phyloP scores from a whole-genome alignment of 2,113 vertebrate genomes.

The Laterallus jamaicensis region DNA sequence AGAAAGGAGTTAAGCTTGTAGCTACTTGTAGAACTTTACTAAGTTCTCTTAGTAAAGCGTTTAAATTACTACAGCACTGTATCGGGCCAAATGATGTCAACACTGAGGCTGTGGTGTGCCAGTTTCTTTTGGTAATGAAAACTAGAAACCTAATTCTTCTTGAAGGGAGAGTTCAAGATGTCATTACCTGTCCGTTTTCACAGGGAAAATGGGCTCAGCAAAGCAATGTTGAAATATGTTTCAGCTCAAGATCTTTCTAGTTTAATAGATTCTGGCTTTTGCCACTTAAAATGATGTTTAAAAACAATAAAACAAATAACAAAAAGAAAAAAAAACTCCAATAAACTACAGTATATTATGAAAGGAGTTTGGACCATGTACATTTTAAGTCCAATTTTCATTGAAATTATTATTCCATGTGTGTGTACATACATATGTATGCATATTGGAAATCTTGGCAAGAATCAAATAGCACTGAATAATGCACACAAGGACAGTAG shows the following conservation, averaged over 20 bases:
- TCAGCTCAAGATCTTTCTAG: background rate
- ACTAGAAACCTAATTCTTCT: background rate
- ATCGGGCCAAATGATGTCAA: background rate
- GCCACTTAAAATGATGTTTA: background rate
- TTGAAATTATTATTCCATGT: background rate
- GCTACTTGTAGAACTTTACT: too few species aligned
- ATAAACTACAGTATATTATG: background rate
- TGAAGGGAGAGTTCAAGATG: background rate
- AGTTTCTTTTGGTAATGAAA: background rate
- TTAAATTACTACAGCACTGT: background rate
- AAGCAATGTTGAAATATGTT: background rate
- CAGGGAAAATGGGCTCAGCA: background rate
- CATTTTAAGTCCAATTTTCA: background rate
- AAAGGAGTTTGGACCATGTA: background rate
- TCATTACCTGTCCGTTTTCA: background rate
- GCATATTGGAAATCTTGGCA: background rate
- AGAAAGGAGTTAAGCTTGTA: background rate
- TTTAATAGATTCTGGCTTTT: background rate
- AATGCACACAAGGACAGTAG: background rate
- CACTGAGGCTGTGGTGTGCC: background rate
- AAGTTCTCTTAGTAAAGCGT: background rate
- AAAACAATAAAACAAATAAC: background rate
- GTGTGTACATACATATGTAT: background rate
- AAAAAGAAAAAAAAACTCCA: background rate
- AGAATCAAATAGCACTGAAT: background rate